phyloP scores from a whole-genome alignment of 2,888 invertebrate species.

The Dasypolia templi region DNA sequence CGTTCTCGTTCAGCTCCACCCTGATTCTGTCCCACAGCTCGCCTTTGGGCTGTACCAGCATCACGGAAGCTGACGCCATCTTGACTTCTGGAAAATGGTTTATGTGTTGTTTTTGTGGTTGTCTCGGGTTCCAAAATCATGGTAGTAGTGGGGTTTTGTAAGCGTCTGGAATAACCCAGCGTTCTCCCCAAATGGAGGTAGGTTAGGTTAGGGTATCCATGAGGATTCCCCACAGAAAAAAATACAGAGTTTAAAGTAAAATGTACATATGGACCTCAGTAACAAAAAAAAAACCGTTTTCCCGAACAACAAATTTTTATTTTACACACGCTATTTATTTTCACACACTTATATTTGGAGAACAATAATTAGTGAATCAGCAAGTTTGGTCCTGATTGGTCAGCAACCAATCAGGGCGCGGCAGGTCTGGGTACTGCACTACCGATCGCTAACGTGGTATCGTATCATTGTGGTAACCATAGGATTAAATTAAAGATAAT shows the following conservation, averaged over 20 bases:
- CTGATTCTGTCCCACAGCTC: conserved; percentile 92
- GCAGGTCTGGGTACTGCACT: background rate
- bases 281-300: too few species aligned
- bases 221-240: too few species aligned
- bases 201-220: background rate
- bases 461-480: too few species aligned
- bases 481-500: too few species aligned
- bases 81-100: conserved; percentile 50
- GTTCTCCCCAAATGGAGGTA: background rate
- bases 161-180: too few species aligned
- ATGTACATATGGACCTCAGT: too few species aligned
- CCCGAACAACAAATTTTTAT: too few species aligned
- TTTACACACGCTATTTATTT: too few species aligned
- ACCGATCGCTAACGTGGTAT: too few species aligned
- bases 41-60: conserved; percentile 91
- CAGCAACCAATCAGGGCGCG: background rate
- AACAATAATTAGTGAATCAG: background rate
- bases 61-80: conserved; percentile 87
- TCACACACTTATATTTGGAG: background rate
- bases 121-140: fast-evolving
- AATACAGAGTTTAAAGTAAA: too few species aligned
- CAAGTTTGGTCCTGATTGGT: background rate
- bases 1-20: conserved; percentile 92
- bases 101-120: background rate
- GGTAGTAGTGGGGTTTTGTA: background rate